phyloP scores from a whole-genome alignment of 2,888 invertebrate species.

The Pterostichus niger region DNA sequence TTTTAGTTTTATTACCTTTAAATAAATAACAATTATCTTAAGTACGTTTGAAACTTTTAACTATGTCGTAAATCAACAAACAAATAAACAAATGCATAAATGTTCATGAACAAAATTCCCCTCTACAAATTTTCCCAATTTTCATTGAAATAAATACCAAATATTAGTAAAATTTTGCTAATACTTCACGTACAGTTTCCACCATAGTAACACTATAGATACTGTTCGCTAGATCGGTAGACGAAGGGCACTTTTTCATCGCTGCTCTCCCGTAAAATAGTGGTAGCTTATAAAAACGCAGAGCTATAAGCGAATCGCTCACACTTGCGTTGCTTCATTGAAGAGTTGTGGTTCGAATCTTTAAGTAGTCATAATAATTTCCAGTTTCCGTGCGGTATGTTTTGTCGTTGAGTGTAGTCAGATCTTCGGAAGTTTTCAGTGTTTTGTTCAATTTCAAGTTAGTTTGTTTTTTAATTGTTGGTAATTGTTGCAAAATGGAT shows the following conservation, averaged over 20 bases:
- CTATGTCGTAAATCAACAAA: background rate
- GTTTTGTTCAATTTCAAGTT: background rate
- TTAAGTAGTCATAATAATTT: background rate
- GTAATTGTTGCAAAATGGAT: conserved; percentile 81
- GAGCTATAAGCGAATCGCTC: conserved; percentile 10
- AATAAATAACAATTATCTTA: background rate
- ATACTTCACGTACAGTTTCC: background rate
- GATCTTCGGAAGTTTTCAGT: conserved; percentile 1
- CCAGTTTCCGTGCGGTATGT: background rate
- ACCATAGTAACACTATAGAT: background rate
- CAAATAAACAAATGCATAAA: background rate
- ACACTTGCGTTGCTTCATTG: conserved; percentile 37
- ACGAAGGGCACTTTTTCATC: conserved; percentile 63
- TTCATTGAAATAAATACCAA: background rate
- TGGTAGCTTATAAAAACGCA: conserved; percentile 55
- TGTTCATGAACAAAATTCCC: background rate
- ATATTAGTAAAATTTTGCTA: background rate
- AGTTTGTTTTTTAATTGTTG: background rate
- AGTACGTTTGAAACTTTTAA: background rate
- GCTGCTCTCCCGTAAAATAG: conserved; percentile 47
- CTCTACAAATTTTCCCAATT: background rate
- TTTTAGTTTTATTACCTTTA: too few species aligned
- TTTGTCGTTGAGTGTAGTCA: background rate
- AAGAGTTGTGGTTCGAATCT: conserved; percentile 21
- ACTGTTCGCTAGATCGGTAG: background rate